Evolutionary conservation across 2,888 invertebrate species (phyloP).

Genomic region (Leuctra nigra): DNA sequence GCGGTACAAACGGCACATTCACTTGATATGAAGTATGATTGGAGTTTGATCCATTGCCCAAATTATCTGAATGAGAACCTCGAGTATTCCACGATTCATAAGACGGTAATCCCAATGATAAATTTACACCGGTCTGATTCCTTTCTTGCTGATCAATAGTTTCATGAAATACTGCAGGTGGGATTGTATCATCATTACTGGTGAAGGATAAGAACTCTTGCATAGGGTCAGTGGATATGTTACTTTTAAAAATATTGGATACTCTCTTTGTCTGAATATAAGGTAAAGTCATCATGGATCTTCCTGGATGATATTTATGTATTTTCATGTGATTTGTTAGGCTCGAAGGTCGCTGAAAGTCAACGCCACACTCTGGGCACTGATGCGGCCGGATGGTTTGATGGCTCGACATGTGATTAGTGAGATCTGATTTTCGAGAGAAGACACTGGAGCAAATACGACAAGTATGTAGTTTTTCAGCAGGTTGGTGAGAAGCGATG

Average conservation of each 20-base stretch:
- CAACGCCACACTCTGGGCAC: constrained; percentile 40
- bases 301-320: constrained; percentile 15
- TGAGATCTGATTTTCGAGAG: constrained; percentile 38
- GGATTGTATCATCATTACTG: background rate
- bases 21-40: background rate
- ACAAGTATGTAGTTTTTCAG: constrained; percentile 33
- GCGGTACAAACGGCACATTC: background rate
- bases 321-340: constrained; percentile 38
- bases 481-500: constrained; percentile 23
- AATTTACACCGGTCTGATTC: background rate
- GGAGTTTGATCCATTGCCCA: too few relatives aligned
- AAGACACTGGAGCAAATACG: constrained; percentile 41
- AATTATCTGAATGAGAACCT: too few relatives aligned
- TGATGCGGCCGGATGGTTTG: constrained; percentile 8
- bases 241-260: background rate
- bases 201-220: background rate
- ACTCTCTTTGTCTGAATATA: background rate
- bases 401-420: constrained; percentile 35
- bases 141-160: background rate
- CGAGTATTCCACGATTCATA: background rate
- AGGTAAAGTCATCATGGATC: constrained; percentile 1
- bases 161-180: background rate
- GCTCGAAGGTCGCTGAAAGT: constrained; percentile 39
- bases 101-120: background rate
- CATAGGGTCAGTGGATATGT: background rate